These are phyloP conservation scores for Perca flavescens DNA, from an alignment of 2,113 vertebrate species.

Conservation along the genomic window DNA sequence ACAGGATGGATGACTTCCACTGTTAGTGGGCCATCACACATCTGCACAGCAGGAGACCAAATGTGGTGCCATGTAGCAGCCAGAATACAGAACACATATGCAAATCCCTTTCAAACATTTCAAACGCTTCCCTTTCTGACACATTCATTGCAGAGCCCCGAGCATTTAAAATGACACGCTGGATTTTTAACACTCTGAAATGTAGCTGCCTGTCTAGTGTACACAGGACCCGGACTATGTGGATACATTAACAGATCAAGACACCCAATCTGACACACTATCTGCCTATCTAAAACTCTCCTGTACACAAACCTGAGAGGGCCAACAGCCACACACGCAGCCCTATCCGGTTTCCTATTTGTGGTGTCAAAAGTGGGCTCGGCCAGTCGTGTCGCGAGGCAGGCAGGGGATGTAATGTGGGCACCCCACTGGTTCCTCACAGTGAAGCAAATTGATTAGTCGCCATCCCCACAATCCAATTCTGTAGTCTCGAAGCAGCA, in stretches of 20 bases:
- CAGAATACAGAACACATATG: slow-evolving; percentile 18
- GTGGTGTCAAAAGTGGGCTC: slow-evolving; percentile 46
- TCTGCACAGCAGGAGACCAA: slow-evolving; percentile 27
- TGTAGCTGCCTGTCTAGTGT: slow-evolving; percentile 36
- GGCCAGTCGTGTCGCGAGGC: slow-evolving; percentile 18
- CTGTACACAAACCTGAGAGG: slow-evolving; percentile 59
- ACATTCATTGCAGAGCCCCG: slow-evolving; percentile 9
- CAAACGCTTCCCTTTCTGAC: slow-evolving; percentile 10
- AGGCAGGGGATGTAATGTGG: slow-evolving; percentile 28
- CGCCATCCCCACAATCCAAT: slow-evolving; percentile 61
- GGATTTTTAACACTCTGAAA: slow-evolving; percentile 27
- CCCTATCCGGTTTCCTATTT: slow-evolving; percentile 55
- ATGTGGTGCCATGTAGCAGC: not conserved
- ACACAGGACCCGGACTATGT: slow-evolving; percentile 18
- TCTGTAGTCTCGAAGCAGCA: slow-evolving; percentile 48
- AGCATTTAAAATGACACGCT: slow-evolving; percentile 38
- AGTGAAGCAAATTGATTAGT: slow-evolving; percentile 65
- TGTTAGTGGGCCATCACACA: slow-evolving; percentile 17
- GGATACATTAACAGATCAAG: slow-evolving; percentile 47
- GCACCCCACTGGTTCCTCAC: slow-evolving; percentile 44
- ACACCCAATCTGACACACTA: slow-evolving; percentile 68
- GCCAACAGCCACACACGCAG: slow-evolving; percentile 37
- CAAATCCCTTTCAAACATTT: slow-evolving; percentile 33
- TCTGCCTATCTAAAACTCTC: slow-evolving; percentile 67
- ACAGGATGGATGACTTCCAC: slow-evolving; percentile 19